Evolutionary conservation across 2,113 vertebrate genomes (phyloP), one percentile per base, ranked within the genome.

Genomic region (Panthera leo): DNA sequence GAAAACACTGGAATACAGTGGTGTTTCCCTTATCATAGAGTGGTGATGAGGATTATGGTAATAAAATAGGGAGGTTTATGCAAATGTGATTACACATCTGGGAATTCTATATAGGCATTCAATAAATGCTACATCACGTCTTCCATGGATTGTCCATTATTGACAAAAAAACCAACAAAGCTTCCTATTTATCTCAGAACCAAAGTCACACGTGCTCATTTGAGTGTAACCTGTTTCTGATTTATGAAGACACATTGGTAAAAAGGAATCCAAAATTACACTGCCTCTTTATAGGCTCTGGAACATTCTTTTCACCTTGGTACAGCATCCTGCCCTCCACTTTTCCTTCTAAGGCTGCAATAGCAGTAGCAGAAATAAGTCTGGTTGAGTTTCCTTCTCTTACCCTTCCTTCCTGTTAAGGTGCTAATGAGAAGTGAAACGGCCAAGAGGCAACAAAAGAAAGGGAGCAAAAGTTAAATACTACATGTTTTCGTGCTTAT

Each of bases 111-210:
- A 29, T 2, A 34, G 13, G 51, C 10, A 15, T 19, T 19, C 36
- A 25, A 0, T 36, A 42, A 53, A 48, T 31, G 23, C 19, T 34
- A 63, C 21, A 14, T 48, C 34, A 5, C 13, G 55, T 55, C 85
- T 58, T 18, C 61, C 1, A 0, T 0, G 3, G 31, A 31, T 29
- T 27, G 61, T 7, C 7, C 31, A 8, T 42, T 31, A 27, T 36
- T 36, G 53, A 86, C 42, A 87, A 89, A 39, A 6, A 23, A 82
- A 55, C 9, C 23, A 75, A 45, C 14, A 25, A 63, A 48, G 2
- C 42, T 80, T 61, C 63, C 27, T 67, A 25, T 11, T 68, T 39
- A 29, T 34, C 36, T 21, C 25, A 18, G 79, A 61, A 34, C 61
- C n/a, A 71, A 93, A 25, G 16, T 23, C 31, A 63, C 27, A 8